Base-by-base conservation (phyloP, 2,797 vertebrate genomes). In the Microctenopoma stevenorrisi region DNA sequence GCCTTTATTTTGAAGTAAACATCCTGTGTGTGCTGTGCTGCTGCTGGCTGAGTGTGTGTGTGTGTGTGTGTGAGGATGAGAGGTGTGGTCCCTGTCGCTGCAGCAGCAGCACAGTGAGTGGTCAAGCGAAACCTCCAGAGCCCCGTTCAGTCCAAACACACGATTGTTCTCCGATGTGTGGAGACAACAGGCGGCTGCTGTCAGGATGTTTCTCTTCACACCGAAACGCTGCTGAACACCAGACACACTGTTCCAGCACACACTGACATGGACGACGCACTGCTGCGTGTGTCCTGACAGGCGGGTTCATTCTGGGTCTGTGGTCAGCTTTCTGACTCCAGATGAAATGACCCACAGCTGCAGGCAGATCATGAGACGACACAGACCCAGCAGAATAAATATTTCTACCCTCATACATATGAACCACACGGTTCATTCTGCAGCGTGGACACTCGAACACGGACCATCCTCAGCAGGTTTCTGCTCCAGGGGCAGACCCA, bases 1-100 rank as follows among this genome's bases (percentile, higher is more conserved):
- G 59, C 72, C 13, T 81, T 86, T 86, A 83, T 71, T 87, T 72
- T 87, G 85, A 77, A 77, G 42, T 3, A 0, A 1, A 61, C 59
- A 51, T 76, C 76, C 76, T 65, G 76, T 63, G 28, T 43, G 1
- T 25, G 55, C 14, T 54, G 13, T 48, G 43, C 18, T 18, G 18
- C 18, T 18, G 18, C 18, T 18, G 18, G 18, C 18, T 18, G 18
- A 18, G 18, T 18, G 18, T 18, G 18, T 18, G 18, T 18, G 18
- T 18, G 18, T 18, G 18, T 18, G 18, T 18, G 18, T 18, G 46
- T 38, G 50, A 26, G 4, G 25, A 10, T 44, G 4, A 57, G 56
- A 44, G 73, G 82, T 58, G 74, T 76, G 82, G 72, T 61, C 69
- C 67, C 58, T 60, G 62, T 60, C 74, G 69, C 82, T 83, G 42